phyloP scores from a whole-genome alignment of 2,797 vertebrate species.

The Crypturellus tataupa region DNA sequence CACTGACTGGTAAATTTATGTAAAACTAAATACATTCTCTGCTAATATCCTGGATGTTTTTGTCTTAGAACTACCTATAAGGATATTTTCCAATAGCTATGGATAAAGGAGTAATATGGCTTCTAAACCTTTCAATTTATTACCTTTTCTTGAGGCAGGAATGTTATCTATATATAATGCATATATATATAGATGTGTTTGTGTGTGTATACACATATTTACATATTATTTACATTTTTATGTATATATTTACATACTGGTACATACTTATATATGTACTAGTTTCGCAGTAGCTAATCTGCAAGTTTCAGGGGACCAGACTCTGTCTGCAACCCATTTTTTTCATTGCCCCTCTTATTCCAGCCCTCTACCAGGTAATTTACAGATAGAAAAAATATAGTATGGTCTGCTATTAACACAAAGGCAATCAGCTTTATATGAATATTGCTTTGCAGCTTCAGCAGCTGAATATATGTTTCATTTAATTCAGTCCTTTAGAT shows the following conservation, averaged over 20 bases:
- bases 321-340: background rate
- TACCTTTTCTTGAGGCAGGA: background rate
- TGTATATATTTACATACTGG: background rate
- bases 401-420: background rate
- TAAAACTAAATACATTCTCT: background rate
- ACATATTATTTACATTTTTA: background rate
- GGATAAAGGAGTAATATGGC: background rate
- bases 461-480: constrained; percentile 10
- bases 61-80: background rate
- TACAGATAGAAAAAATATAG: background rate
- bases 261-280: background rate
- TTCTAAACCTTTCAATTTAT: background rate
- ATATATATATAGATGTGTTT: too few relatives aligned
- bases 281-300: background rate
- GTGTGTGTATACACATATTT: too few relatives aligned
- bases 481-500: constrained; percentile 57
- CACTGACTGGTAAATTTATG: background rate
- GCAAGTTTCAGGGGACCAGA: background rate
- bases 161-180: background rate
- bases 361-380: background rate
- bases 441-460: constrained; percentile 27
- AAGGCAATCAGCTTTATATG: background rate
- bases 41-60: background rate
- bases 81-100: background rate
- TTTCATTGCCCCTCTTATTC: background rate